Base-by-base conservation (phyloP, 2,113 vertebrate species). In the Mesocricetus auratus region DNA sequence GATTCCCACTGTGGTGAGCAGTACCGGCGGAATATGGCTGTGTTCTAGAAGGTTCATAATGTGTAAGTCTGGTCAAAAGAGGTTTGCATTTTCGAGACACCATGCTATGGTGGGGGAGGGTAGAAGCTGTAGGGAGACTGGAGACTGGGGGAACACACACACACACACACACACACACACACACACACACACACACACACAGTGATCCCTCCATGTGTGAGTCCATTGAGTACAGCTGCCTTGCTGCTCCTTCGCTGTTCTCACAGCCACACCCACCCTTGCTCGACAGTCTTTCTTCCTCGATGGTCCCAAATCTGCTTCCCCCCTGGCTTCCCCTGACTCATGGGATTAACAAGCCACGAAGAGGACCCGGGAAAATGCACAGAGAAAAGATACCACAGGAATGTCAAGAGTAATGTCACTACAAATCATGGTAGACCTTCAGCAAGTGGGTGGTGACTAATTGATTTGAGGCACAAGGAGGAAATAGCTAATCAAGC, bases 301-400 rank as follows among this genome's bases (percentile, higher is more conserved):
- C 36, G 15, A 2, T 17, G 33, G 9, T 45, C 29, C 56, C 60
- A 45, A 22, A 53, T 53, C 33, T 29, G n/a, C 36, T 45, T 58
- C 19, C 5, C 42, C 1, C 45, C 31, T 0, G 0, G 1, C 0
- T 11, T 29, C 58, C 50, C 53, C 78, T 2, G 10, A 16, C 22
- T 92, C 36, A 33, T 4, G 7, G 22, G 73, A 6, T 64, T 21
- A n/a, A 17, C 0, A 1, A 17, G 2, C 39, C 31, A 29, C 0
- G n/a, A 56, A 62, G 60, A 60, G 17, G n/a, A 10, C 10, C 29
- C 0, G 21, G 26, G 42, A 10, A 0, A 3, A 31, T 8, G n/a
- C 13, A 8, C 8, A 16, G n/a, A 31, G 29, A 26, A 22, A 31
- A 39, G 33, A 1, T 1, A 0, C 71, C 75, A 2, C 0, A 21